Evolutionary conservation across 2,888 invertebrate species (phyloP).

Genomic region (Melanophora roralis): DNA sequence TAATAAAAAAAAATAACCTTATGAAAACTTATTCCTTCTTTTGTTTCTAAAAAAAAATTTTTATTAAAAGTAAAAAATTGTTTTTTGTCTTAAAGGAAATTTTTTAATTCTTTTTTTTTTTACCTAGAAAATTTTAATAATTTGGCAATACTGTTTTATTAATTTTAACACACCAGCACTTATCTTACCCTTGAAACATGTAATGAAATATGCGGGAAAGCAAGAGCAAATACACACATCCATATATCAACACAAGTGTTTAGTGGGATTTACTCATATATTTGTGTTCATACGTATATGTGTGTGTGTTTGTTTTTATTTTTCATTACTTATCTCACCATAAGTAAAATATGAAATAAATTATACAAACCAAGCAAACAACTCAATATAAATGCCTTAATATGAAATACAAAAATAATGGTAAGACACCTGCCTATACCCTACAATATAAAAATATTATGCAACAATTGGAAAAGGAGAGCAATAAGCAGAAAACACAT

Average conservation of each 20-base stretch:
- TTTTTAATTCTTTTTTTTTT: no score
- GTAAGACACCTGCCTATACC: not conserved
- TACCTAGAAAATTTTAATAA: no score
- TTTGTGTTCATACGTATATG: not conserved
- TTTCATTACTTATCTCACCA: constrained; percentile 9
- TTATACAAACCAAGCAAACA: not conserved
- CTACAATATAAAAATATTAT: not conserved
- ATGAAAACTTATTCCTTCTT: no score
- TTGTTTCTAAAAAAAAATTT: no score
- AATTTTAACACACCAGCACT: not conserved
- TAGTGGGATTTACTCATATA: not conserved
- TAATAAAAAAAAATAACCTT: no score
- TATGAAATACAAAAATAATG: not conserved
- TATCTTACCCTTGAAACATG: not conserved
- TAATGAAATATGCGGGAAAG: not conserved
- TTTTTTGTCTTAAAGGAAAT: no score
- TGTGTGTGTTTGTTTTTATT: no score
- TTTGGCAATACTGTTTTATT: not conserved
- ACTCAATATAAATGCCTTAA: not conserved
- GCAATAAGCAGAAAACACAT: not conserved
- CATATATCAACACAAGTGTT: not conserved
- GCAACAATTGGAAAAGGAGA: not conserved
- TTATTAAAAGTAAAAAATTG: no score
- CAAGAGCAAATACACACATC: not conserved
- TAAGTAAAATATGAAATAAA: not conserved